A percentile compares a stretch with the other conserved stretches of the same genome.
Evolutionary conservation across 2,888 invertebrate species (phyloP).

Genomic region (Cheilosia variabilis): DNA sequence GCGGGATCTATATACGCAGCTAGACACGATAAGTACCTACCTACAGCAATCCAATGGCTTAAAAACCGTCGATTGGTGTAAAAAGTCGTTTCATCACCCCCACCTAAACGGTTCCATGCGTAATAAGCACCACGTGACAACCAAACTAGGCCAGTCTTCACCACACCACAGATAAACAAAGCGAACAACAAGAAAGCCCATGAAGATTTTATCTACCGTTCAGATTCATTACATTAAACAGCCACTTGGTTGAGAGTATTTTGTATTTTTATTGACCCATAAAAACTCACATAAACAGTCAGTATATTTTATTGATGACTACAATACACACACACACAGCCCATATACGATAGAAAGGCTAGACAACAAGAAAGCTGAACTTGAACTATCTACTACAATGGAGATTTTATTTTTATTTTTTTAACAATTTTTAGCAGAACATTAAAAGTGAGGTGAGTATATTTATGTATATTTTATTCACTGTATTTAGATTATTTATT

Average conservation of each 20-base stretch:
- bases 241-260: constrained; percentile 53
- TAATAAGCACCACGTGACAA: constrained; percentile 32
- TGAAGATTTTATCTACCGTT: constrained; percentile 44
- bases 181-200: constrained; percentile 13
- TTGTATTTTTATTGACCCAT: constrained; percentile 61
- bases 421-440: neutral
- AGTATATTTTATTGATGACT: constrained; percentile 64
- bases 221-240: constrained; percentile 60
- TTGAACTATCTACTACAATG: neutral
- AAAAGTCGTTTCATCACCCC: neutral
- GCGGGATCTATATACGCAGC: no score
- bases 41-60: no score
- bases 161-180: constrained; percentile 18
- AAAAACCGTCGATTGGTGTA: no score
- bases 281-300: constrained; percentile 73
- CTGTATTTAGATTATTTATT: neutral
- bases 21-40: no score
- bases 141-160: constrained; percentile 50
- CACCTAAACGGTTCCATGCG: neutral
- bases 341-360: constrained; percentile 30
- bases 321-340: neutral
- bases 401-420: constrained; percentile 11
- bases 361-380: neutral
- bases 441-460: neutral
- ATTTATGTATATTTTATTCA: no score